phyloP scores from a whole-genome alignment of 2,888 invertebrate species.

The Choristoneura rosaceana region DNA sequence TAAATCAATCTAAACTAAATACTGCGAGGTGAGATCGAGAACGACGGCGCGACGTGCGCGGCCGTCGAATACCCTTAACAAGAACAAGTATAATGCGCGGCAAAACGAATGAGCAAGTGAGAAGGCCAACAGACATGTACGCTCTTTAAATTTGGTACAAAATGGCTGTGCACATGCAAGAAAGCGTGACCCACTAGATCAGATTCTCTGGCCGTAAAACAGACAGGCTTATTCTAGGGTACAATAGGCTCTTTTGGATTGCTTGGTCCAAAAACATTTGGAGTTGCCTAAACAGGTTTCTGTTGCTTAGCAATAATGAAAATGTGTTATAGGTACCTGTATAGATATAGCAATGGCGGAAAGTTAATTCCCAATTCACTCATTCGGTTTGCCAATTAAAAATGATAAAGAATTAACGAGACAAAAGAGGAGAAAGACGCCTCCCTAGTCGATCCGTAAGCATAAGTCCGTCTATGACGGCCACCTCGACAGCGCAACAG shows the following conservation, averaged over 20 bases:
- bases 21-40: constrained; percentile 48
- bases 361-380: constrained; percentile 15
- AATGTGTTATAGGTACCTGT: neutral
- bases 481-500: constrained; percentile 44
- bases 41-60: constrained; percentile 40
- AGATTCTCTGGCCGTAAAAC: neutral
- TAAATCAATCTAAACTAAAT: constrained; percentile 48
- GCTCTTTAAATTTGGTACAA: neutral
- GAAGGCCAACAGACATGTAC: neutral
- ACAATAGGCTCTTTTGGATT: too few species aligned
- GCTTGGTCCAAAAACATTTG: too few species aligned
- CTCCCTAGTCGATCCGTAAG: constrained; percentile 57
- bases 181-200: neutral
- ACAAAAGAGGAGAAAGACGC: constrained; percentile 56
- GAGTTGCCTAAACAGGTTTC: too few species aligned
- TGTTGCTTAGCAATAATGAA: neutral
- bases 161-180: neutral
- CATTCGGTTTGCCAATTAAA: constrained; percentile 34
- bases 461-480: constrained; percentile 48
- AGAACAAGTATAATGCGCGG: neutral
- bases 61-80: neutral
- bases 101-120: constrained; percentile 21
- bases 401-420: constrained; percentile 49
- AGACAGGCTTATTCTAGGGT: too few species aligned
- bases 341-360: neutral